phyloP scores from a whole-genome alignment of 2,888 invertebrate species.

The Thymelicus acteon region DNA sequence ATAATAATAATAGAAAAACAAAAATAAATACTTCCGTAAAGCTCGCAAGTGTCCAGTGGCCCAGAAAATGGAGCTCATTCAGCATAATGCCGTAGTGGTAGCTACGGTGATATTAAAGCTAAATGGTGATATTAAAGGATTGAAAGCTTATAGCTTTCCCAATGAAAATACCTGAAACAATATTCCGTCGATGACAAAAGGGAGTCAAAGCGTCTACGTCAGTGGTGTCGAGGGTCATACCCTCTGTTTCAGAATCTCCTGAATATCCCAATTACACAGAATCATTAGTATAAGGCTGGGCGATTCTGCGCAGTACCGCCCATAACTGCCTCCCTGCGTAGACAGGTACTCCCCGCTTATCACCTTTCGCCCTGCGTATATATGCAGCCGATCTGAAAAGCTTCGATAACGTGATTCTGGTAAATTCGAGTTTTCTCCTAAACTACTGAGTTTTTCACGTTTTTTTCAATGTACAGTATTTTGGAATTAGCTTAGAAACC shows the following conservation, averaged over 20 bases:
- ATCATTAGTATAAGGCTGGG: neutral
- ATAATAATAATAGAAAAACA: no score
- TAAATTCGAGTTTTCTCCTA: neutral
- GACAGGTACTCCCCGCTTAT: neutral
- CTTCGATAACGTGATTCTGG: neutral
- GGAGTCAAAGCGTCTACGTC: neutral
- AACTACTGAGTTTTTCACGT: neutral
- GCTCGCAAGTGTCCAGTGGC: no score
- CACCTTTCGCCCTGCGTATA: neutral
- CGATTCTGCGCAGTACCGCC: neutral
- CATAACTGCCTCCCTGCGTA: neutral
- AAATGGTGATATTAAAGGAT: no score
- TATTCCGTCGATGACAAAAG: neutral
- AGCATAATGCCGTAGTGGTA: no score
- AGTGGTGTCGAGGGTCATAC: neutral
- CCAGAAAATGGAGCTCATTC: no score
- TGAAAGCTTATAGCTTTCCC: no score
- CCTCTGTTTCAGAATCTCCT: neutral
- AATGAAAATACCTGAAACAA: no score
- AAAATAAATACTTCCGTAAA: no score
- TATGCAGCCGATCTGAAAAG: neutral
- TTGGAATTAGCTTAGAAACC: neutral
- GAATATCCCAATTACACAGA: neutral
- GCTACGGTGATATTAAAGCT: no score
- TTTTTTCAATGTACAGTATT: neutral